Evolutionary conservation across 1,140 invertebrate genomes (phyloP), one percentile per base, ranked within the genome.

Genomic region (Drosophila novamexicana): DNA sequence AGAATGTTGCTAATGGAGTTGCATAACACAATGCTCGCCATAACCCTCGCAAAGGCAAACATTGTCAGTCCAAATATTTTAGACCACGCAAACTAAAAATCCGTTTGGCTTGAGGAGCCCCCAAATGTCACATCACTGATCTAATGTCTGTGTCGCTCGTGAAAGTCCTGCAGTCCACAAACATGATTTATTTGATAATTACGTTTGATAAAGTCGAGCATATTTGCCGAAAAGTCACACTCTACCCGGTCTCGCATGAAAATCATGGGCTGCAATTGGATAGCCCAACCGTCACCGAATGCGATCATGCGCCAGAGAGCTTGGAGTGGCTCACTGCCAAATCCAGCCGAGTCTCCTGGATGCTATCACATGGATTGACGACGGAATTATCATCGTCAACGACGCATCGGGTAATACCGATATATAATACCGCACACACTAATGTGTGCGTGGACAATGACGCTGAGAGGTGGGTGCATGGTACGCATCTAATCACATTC

Each of bases 381-480:
- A 70, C n/a, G 72, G 59, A 37, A 64, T 69, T 37, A 32, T 54
- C 45, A 69, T 75, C 10, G 8, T 70, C 42, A 75, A 69, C 64
- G n/a, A n/a, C n/a, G n/a, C n/a, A n/a, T n/a, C n/a, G n/a, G n/a
- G n/a, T n/a, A n/a, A n/a, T n/a, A n/a, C n/a, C n/a, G n/a, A n/a
- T n/a, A n/a, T n/a, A n/a, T n/a, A n/a, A n/a, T n/a, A n/a, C n/a
- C n/a, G n/a, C n/a, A n/a, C n/a, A n/a, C n/a, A n/a, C n/a, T n/a
- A n/a, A n/a, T n/a, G n/a, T n/a, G n/a, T n/a, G n/a, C n/a, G n/a
- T n/a, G n/a, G n/a, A n/a, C n/a, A n/a, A n/a, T n/a, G n/a, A n/a
- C n/a, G n/a, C n/a, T n/a, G n/a, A n/a, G n/a, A n/a, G n/a, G n/a
- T n/a, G n/a, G n/a, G n/a, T n/a, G n/a, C n/a, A n/a, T n/a, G n/a